Percentiles rank a stretch among this genome's conserved stretches.
These are phyloP conservation scores for Philotrypesis tridentata DNA, from an alignment of 1,140 invertebrate species.

Conservation along the genomic window DNA sequence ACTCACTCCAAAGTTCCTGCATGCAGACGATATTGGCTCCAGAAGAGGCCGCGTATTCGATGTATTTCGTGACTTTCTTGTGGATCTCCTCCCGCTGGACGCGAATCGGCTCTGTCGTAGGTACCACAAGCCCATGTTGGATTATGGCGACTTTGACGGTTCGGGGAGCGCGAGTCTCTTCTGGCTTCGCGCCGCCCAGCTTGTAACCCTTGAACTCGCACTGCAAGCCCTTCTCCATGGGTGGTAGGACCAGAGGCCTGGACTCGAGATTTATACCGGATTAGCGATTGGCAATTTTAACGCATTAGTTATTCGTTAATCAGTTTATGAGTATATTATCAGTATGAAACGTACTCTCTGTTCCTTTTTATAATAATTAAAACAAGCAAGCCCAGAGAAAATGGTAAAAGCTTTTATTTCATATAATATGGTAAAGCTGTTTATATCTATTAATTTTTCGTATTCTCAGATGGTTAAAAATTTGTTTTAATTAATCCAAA, in stretches of 20 bases:
- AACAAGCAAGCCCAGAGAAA: too few species aligned
- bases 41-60: constrained; percentile 80
- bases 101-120: constrained; percentile 83
- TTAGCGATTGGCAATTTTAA: neutral
- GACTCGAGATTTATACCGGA: neutral
- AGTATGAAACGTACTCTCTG: too few species aligned
- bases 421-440: too few species aligned
- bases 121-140: constrained; percentile 89
- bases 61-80: constrained; percentile 84
- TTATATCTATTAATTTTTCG: too few species aligned
- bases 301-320: too few species aligned
- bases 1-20: constrained; percentile 97
- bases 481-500: too few species aligned
- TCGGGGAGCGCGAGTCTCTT: constrained; percentile 81
- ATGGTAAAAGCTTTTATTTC: too few species aligned
- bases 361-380: too few species aligned
- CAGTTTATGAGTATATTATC: too few species aligned
- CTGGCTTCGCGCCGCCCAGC: constrained; percentile 78
- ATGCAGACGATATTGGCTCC: constrained; percentile 94
- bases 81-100: constrained; percentile 89
- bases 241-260: constrained; percentile 73
- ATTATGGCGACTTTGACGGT: constrained; percentile 89
- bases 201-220: constrained; percentile 87
- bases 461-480: too few species aligned
- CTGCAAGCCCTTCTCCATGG: constrained; percentile 71